phyloP scores from a whole-genome alignment of 1,140 invertebrate genomes.

The Asobara japonica region DNA sequence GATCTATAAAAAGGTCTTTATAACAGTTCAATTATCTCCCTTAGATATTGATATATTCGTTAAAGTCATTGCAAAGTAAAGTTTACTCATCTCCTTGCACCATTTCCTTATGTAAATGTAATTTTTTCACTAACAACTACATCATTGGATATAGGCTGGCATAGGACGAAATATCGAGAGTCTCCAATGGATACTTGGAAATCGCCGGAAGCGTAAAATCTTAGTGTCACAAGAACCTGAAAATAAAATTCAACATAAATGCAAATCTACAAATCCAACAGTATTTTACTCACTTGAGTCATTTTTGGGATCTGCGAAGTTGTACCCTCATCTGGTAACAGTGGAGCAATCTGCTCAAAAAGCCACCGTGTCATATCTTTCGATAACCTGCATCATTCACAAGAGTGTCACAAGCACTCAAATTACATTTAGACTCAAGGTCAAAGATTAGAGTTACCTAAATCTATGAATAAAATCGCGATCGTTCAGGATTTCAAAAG shows the following conservation, averaged over 20 bases:
- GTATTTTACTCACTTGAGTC: not conserved
- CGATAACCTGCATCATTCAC: not conserved
- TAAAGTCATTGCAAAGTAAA: too few relatives aligned
- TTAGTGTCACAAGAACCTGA: not conserved
- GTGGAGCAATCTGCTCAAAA: not conserved
- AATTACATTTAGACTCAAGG: too few relatives aligned
- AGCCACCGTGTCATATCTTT: not conserved
- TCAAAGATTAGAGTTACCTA: not conserved
- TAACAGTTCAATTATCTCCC: too few relatives aligned
- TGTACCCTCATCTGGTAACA: not conserved
- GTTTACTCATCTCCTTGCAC: too few relatives aligned
- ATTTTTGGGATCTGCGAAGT: not conserved
- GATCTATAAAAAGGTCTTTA: too few relatives aligned
- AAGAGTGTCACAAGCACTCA: too few relatives aligned
- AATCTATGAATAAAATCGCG: not conserved
- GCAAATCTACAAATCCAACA: not conserved
- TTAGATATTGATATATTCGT: too few relatives aligned
- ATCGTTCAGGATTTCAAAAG: not conserved
- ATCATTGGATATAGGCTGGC: too few relatives aligned
- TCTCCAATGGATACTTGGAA: not conserved
- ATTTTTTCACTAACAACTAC: too few relatives aligned
- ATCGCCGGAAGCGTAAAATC: not conserved
- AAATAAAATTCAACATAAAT: not conserved
- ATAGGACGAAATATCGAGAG: not conserved
- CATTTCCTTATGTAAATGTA: too few relatives aligned